Evolutionary conservation across 2,113 vertebrate genomes (phyloP), one percentile per base, ranked within the genome.

Genomic region (Vidua macroura): DNA sequence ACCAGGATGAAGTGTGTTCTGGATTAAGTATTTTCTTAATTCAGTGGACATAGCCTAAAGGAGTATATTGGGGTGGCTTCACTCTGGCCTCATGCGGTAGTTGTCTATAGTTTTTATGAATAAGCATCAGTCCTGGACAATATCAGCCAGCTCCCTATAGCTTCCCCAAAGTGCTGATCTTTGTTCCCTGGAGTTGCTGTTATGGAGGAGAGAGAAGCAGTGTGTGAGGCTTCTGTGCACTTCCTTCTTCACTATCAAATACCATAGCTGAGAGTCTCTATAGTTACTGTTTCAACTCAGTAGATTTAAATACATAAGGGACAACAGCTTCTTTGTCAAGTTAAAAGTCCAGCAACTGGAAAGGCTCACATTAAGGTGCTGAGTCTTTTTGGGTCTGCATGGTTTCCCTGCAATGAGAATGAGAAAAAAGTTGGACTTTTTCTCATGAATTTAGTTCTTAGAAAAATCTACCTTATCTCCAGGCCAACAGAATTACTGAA

Each of bases 371-470:
- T 55, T 17, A 82, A 78, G 4, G 7, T 48, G 11, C 37, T 78
- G 37, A 35, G 35, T 35, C 14, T 52, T 24, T 44, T 81, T 22
- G 23, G 13, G 5, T 55, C 58, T 79, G 14, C 0, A 0, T 43
- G 15, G 2, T 73, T 25, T 48, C 27, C 20, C 2, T 0, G 1
- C 5, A 8, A 3, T 15, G 13, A 52, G 13, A 79, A n/a, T 31
- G 16, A 44, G 24, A 17, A 33, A 20, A 56, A 75, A 44, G 11
- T 20, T 69, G 18, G 7, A 66, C 13, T 74, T 87, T 56, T 84
- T 66, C 35, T 48, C 7, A n/a, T 46, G 2, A 78, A 23, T 53
- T 52, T 66, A 48, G 17, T 37, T 68, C 13, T 51, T 64, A 22
- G 25, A 59, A 69, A 83, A 77, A 74, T 63, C 6, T 52, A 25